These are phyloP conservation scores for Xenentodon cancila DNA, from an alignment of 2,797 vertebrate genomes.

Conservation along the genomic window DNA sequence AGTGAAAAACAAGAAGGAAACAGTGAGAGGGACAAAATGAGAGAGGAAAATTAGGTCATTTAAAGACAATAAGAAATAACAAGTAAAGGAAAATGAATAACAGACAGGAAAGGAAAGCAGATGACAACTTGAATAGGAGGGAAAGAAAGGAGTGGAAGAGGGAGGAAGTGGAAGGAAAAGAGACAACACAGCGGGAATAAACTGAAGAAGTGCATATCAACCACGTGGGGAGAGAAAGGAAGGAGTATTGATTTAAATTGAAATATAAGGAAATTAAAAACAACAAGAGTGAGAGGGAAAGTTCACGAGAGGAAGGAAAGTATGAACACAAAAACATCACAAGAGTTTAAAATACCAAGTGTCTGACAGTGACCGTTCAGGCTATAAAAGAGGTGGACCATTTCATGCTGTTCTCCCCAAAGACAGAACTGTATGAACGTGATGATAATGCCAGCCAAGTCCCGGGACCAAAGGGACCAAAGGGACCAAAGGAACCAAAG, in stretches of 20 bases:
- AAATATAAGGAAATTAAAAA: background rate
- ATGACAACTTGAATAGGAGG: too few species aligned
- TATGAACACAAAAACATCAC: slow-evolving; percentile 12
- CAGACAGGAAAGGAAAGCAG: too few species aligned
- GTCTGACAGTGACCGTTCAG: slow-evolving; percentile 41
- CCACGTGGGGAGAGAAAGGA: background rate
- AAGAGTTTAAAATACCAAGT: slow-evolving; percentile 24
- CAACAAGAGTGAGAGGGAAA: background rate
- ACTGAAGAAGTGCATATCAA: too few species aligned
- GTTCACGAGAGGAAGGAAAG: slow-evolving; percentile 1
- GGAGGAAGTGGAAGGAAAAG: too few species aligned
- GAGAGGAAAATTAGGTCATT: too few species aligned
- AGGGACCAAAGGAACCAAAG: too few species aligned
- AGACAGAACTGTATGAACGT: slow-evolving; percentile 32
- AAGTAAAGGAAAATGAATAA: too few species aligned
- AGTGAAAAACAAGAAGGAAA: background rate
- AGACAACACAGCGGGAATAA: too few species aligned
- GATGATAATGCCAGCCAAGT: slow-evolving; percentile 49
- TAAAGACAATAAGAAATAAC: too few species aligned
- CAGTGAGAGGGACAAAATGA: too few species aligned
- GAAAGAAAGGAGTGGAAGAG: too few species aligned
- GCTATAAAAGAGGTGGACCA: slow-evolving; percentile 21
- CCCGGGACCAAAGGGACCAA: slow-evolving; percentile 35
- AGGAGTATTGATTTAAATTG: background rate
- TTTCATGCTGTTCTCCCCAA: slow-evolving; percentile 33